Base-by-base conservation (phyloP, 2,888 invertebrate species). In the Clepsis dumicolana region DNA sequence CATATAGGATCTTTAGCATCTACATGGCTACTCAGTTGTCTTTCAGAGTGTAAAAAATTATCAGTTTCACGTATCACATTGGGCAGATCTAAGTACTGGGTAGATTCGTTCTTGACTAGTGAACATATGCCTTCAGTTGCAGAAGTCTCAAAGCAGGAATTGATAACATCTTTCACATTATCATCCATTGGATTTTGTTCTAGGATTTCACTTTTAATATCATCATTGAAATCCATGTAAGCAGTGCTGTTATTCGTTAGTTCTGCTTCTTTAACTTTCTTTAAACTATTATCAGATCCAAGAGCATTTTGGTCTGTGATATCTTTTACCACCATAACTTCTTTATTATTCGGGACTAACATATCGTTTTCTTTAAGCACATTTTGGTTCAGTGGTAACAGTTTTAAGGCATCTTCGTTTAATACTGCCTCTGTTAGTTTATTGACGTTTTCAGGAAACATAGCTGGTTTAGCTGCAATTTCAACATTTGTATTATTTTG, bases 11-110 rank as follows among this genome's bases (percentile, higher is more conserved):
- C 75, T 57, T 78, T 74, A 59, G 75, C 66, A 48, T 78, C 73
- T 29, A 74, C 48, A 41, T 81, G 74, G 67, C 78, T 80, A 71
- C 77, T 83, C 14, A 81, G 70, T 44, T 77, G 70, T 77, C 79
- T 89, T 77, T 93, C 93, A 54, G 81, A 81, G 65, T 89, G 81
- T 69, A 91, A 78, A 74, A 91, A 90, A 63, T 78, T 78, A 74
- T 85, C 77, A 0, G 87, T 85, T 62, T 85, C 82, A 65, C 86
- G 86, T 56, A 84, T 80, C 56, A 84, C 79, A 74, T 85, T 87
- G 44, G 93, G 93, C 71, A 91, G 81, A 79, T 93, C 92, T 83
- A 93, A 83, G 74, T 93, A 93, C 54, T 84, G 80, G 0, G 93
- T 93, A 32, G 93, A 92, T 72, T 93, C 91, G 73, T 87, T 84